A percentile compares a stretch with the other conserved stretches of the same genome.
Evolutionary conservation across 2,113 vertebrate genomes (phyloP).

Genomic region (Pollachius pollachius): DNA sequence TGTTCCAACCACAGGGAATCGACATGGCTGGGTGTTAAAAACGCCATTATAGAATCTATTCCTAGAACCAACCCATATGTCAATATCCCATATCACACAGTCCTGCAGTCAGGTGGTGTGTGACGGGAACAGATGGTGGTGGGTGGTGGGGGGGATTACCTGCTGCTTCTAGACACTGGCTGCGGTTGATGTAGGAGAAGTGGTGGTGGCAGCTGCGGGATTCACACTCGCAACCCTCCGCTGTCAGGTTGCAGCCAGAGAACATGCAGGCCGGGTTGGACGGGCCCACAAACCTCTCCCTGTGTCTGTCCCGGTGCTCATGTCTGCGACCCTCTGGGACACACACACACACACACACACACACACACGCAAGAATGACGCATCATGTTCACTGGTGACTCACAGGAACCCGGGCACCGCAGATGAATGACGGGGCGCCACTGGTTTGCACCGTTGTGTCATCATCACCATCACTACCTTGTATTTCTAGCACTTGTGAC

Average conservation of each 20-base stretch:
- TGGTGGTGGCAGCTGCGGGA: constrained; percentile 75
- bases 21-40: constrained; percentile 1
- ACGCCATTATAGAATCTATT: constrained; percentile 4
- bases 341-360: constrained; percentile 30
- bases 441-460: constrained; percentile 34
- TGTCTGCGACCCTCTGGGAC: constrained; percentile 61
- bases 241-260: constrained; percentile 79
- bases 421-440: constrained; percentile 9
- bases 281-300: constrained; percentile 69
- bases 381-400: constrained; percentile 50
- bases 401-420: constrained; percentile 26
- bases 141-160: constrained; percentile 57
- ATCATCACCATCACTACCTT: constrained; percentile 63
- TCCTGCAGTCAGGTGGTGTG: background rate
- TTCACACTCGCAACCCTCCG: constrained; percentile 71
- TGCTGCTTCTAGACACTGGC: constrained; percentile 77
- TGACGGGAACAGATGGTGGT: constrained; percentile 7
- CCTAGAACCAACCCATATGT: constrained; percentile 9
- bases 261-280: constrained; percentile 69
- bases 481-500: constrained; percentile 57
- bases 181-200: constrained; percentile 75
- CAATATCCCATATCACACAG: constrained; percentile 3
- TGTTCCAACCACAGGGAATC: background rate
- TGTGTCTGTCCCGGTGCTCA: constrained; percentile 61
- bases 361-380: constrained; percentile 30